Percentiles rank a stretch among this genome's conserved stretches.
phyloP scores from a whole-genome alignment of 2,888 invertebrate species.

The Dicranocentrus wangi region DNA sequence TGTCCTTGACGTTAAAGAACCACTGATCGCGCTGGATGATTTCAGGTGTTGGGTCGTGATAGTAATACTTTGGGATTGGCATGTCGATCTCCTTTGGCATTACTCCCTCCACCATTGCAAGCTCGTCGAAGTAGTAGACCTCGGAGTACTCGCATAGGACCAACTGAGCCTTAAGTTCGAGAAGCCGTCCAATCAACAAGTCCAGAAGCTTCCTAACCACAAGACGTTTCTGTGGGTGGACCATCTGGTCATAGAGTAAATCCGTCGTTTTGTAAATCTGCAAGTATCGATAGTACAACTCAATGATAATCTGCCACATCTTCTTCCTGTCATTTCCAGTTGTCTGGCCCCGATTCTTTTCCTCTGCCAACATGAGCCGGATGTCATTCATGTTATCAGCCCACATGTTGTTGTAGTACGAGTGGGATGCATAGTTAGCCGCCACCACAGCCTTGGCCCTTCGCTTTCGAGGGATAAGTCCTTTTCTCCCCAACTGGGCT shows the following conservation, averaged over 20 bases:
- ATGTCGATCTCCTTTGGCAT: constrained; percentile 86
- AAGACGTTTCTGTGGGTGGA: constrained; percentile 93
- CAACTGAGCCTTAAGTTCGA: constrained; percentile 91
- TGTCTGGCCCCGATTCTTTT: constrained; percentile 74
- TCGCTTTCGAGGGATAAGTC: not conserved
- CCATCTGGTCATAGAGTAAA: constrained; percentile 89
- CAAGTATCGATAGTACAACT: constrained; percentile 88
- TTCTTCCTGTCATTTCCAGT: constrained; percentile 77
- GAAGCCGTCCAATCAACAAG: constrained; percentile 85
- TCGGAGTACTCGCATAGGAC: constrained; percentile 90
- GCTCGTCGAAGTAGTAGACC: constrained; percentile 89
- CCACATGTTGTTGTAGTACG: constrained; percentile 68
- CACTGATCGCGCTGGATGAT: constrained; percentile 66
- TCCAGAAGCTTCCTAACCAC: constrained; percentile 85
- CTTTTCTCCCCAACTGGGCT: not conserved
- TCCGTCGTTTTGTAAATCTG: constrained; percentile 84
- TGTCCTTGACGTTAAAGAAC: constrained; percentile 81
- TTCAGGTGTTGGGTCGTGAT: constrained; percentile 64
- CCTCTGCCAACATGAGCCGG: constrained; percentile 53
- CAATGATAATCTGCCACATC: constrained; percentile 80
- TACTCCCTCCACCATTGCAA: constrained; percentile 83
- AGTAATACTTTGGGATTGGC: constrained; percentile 82
- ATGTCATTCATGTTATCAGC: constrained; percentile 65
- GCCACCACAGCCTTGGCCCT: not conserved
- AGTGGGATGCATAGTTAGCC: constrained; percentile 48